phyloP scores from a whole-genome alignment of 2,113 vertebrate species.

The Notothenia coriiceps region DNA sequence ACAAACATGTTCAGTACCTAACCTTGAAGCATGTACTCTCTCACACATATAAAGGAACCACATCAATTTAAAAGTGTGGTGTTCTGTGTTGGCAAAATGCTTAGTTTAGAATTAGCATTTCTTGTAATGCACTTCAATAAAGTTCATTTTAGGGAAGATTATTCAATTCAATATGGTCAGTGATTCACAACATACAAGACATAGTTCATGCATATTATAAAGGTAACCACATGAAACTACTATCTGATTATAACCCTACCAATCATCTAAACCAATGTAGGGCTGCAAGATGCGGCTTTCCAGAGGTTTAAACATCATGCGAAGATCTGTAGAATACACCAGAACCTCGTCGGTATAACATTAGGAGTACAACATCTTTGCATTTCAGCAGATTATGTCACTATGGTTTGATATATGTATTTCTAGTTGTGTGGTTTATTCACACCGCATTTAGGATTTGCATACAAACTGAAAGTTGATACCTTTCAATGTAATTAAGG shows the following conservation, averaged over 20 bases:
- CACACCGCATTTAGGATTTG: constrained; percentile 1
- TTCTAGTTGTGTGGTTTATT: background rate
- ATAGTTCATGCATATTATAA: background rate
- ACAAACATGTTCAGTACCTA: background rate
- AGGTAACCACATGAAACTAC: constrained; percentile 4
- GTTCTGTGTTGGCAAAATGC: background rate
- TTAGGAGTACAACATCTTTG: background rate
- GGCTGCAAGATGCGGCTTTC: background rate
- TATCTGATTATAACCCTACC: constrained; percentile 7
- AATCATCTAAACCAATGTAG: background rate
- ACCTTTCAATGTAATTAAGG: background rate
- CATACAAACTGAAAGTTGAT: background rate
- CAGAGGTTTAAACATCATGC: background rate
- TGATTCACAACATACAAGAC: background rate
- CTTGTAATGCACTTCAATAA: background rate
- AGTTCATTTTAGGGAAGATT: background rate
- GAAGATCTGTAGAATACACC: constrained; percentile 2
- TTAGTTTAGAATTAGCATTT: background rate
- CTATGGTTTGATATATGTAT: background rate
- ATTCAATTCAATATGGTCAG: background rate
- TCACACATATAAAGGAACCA: background rate
- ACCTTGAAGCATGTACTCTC: background rate
- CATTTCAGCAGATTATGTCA: constrained; percentile 3
- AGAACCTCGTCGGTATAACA: background rate
- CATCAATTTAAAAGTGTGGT: background rate